Conservation (phyloP, 1,140 invertebrate genomes). For the Polypedilum vanderplanki region DNA sequence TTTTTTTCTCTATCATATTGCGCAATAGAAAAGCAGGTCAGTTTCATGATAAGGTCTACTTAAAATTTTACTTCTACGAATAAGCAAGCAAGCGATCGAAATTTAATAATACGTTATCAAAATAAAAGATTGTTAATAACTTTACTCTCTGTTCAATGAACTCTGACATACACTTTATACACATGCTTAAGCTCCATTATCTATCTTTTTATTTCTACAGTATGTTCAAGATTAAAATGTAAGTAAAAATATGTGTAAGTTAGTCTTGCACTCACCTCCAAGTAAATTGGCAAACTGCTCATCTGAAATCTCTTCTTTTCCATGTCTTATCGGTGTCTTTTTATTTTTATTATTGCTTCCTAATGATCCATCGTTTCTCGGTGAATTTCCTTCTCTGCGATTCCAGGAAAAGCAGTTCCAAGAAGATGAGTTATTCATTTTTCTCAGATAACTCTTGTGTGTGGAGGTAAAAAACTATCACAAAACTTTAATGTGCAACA, state of each 20-base stretch:
- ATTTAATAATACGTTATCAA: no score
- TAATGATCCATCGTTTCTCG: not conserved
- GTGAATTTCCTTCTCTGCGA: not conserved
- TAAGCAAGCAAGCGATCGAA: no score
- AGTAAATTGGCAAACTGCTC: conserved; percentile 28
- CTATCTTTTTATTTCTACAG: not conserved
- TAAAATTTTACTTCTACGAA: no score
- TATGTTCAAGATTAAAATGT: no score
- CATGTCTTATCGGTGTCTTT: not conserved
- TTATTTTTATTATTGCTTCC: not conserved
- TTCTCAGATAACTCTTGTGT: not conserved
- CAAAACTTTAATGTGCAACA: conserved; percentile 20
- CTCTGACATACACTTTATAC: not conserved
- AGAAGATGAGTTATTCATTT: conserved; percentile 29
- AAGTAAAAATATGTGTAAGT: no score
- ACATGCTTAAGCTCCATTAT: not conserved
- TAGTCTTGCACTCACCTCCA: conserved; percentile 4
- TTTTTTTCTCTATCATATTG: no score
- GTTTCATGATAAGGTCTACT: no score
- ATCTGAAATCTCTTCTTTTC: not conserved
- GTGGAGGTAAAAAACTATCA: not conserved
- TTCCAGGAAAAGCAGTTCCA: conserved; percentile 23
- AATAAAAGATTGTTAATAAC: no score
- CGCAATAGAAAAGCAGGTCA: no score
- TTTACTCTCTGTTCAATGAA: not conserved